Base-by-base conservation (phyloP, 2,888 invertebrate species). In the Subacronicta megacephala region DNA sequence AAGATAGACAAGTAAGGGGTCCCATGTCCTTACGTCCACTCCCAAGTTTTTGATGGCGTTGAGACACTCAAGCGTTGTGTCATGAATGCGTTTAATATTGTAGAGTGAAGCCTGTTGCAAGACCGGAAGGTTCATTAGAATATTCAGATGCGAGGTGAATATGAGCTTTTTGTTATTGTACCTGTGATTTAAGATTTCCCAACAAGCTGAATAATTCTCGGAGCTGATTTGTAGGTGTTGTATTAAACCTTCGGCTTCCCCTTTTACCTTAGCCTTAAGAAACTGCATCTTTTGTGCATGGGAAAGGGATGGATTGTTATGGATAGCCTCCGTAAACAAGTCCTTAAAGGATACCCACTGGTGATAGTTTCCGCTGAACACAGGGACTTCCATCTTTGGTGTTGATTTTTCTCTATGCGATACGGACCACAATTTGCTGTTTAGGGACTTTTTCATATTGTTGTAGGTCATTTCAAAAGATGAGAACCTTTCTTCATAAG, bases 401-500 rank as follows among this genome's bases (percentile, higher is more conserved):
- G 38, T 38, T 4, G 38, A 20, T 1, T 38, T 20, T 20, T 38
- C 38, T 7, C 38, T 10, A 17, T 56, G 56, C 13, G 29, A 29
- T 1, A 31, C 12, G 6, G 56, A 50, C 7, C 42, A 38, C 20
- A 44, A 40, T 7, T 51, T 57, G 9, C 37, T 51, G 17, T 51
- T 57, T n/a, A 57, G 45, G 7, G 31, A 43, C 23, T 51, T 57
- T 17, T 38, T 36, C 17, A 15, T 35, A 6, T 42, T 37, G 10
- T 31, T 47, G 16, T 43, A 55, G 20, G 26, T 42, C 3, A 9
- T 3, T 7, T 43, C 51, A 12, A 36, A 51, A n/a, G 20, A 26
- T 17, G 20, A 13, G 9, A 20, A 51, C 31, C 23, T 35, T 3
- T 6, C 6, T 1, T 37, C n/a, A 9, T 52, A 52, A 4, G 38